Percentiles rank a stretch among this genome's conserved stretches.
Evolutionary conservation across 1,140 invertebrate species (phyloP).

Genomic region (Popillia japonica): DNA sequence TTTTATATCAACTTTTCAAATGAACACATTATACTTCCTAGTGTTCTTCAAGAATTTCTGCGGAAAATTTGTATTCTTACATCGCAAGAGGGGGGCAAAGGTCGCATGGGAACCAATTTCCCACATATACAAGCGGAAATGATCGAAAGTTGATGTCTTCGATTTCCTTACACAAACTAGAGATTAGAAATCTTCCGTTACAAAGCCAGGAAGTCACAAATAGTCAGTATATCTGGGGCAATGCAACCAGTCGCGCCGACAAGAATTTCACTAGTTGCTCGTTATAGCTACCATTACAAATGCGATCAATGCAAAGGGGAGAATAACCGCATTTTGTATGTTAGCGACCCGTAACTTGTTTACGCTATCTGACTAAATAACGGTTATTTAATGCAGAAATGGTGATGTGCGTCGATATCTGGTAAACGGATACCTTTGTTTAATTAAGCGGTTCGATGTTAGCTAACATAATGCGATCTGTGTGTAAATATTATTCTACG

Average conservation of each 20-base stretch:
- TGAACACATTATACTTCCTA: no score
- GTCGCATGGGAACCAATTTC: background rate
- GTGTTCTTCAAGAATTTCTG: no score
- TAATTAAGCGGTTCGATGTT: background rate
- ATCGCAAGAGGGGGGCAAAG: background rate
- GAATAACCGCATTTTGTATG: background rate
- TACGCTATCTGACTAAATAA: background rate
- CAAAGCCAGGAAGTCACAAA: background rate
- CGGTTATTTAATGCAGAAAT: conserved; percentile 8
- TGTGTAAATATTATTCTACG: background rate
- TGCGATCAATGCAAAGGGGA: background rate
- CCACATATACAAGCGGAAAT: background rate
- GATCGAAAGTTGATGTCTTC: background rate
- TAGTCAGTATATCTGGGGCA: background rate
- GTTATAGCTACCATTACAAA: background rate
- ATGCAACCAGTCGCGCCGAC: background rate
- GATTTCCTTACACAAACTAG: background rate
- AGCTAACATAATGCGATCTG: background rate
- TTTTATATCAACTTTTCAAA: no score
- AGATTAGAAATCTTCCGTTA: background rate
- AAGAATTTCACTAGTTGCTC: conserved; percentile 6
- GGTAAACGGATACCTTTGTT: background rate
- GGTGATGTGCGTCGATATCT: background rate
- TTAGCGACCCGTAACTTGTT: background rate
- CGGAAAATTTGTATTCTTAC: no score